Evolutionary conservation across 1,140 invertebrate species (phyloP), one percentile per base, ranked within the genome.

Genomic region (Microplitis mediator): DNA sequence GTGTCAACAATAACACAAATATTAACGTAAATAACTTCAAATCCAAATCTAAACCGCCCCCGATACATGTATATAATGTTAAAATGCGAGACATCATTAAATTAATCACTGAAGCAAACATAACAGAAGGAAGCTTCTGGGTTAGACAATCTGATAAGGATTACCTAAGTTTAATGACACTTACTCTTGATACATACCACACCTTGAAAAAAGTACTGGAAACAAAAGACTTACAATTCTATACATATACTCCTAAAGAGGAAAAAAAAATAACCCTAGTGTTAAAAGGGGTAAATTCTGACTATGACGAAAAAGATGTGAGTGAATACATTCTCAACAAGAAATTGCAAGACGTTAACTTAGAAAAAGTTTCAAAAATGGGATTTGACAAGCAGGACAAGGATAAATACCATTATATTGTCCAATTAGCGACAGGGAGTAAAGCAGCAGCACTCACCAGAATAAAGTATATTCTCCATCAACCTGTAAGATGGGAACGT

Each of bases 401-500:
- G 4, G n/a, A 69, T 6, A 31, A 45, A 6, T 56, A 61, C n/a
- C 64, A 67, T 11, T 66, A 58, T 16, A 6, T 72, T 0, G 14
- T 67, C 2, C 71, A 72, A 9, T 72, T 13, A 13, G 31, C 0
- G 0, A 13, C 54, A 23, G 23, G 23, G 1, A 23, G 23, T 23
- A 67, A 16, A 72, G 71, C 36, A 6, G 9, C 3, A 3, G 56
- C 34, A 13, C 63, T 73, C 0, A 13, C 67, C 0, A 67, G 67
- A 35, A 51, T 51, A 0, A 60, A 61, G 16, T 34, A 13, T 0
- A 45, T 74, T 0, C n/a, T 65, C 54, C 23, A 64, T 16, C 73
- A 74, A 70, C 31, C 13, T 1, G 32, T 74, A 8, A 45, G 6
- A 8, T 74, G 67, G 68, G 67, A 74, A 52, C 9, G 23, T 4